Evolutionary conservation across 1,140 invertebrate genomes (phyloP).

Genomic region (Ctenoplectra terminalis): DNA sequence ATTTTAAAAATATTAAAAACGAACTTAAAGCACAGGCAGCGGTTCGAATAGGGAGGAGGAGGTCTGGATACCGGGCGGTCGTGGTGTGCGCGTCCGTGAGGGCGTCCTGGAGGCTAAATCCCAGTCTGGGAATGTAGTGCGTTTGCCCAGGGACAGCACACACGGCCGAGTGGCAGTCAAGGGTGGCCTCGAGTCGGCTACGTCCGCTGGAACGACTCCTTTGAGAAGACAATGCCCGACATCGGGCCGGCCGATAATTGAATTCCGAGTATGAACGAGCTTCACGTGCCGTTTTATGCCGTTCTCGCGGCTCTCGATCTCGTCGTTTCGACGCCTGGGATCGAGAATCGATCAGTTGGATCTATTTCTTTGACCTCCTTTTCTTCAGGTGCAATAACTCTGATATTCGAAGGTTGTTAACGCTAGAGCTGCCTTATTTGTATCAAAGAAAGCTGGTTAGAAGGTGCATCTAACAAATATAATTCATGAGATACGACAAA

Average conservation of each 20-base stretch:
- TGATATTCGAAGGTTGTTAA: too few relatives aligned
- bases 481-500: too few relatives aligned
- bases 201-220: constrained; percentile 54
- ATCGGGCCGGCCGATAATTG: constrained; percentile 56
- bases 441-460: too few relatives aligned
- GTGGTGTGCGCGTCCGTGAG: constrained; percentile 64
- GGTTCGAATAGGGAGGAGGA: constrained; percentile 44
- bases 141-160: constrained; percentile 74
- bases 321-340: not conserved
- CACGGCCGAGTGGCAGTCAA: constrained; percentile 56
- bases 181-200: constrained; percentile 60
- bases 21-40: not conserved
- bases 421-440: too few relatives aligned
- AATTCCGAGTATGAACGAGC: constrained; percentile 60
- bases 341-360: not conserved
- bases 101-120: constrained; percentile 78
- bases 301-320: not conserved
- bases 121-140: constrained; percentile 79
- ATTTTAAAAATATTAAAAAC: too few relatives aligned
- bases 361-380: too few relatives aligned
- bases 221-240: constrained; percentile 56
- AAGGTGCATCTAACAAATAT: too few relatives aligned
- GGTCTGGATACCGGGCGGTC: constrained; percentile 45
- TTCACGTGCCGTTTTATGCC: constrained; percentile 15
- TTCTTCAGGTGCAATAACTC: too few relatives aligned